phyloP scores from a whole-genome alignment of 2,113 vertebrate species.

The Neotoma lepida region DNA sequence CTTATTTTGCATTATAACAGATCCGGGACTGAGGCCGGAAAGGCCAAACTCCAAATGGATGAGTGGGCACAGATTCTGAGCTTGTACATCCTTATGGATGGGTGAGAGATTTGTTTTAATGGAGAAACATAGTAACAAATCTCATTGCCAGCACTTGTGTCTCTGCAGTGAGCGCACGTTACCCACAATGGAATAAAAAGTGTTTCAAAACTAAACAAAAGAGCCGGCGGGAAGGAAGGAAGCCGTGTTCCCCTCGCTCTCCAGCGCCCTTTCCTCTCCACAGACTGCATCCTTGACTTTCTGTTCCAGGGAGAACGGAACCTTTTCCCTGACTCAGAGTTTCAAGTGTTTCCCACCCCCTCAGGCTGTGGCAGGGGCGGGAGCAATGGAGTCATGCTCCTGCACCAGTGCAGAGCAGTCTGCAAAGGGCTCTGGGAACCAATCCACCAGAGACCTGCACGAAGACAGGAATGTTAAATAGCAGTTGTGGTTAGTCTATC shows the following conservation, averaged over 20 bases:
- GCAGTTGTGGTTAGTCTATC: neutral
- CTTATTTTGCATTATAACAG: neutral
- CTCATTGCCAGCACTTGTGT: neutral
- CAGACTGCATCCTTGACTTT: conserved; percentile 41
- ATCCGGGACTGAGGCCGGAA: neutral
- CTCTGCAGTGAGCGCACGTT: conserved; percentile 3
- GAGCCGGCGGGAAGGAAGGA: conserved; percentile 16
- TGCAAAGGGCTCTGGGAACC: neutral
- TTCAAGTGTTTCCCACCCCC: conserved; percentile 48
- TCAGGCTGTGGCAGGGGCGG: neutral
- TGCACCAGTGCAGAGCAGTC: neutral
- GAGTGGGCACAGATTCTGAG: neutral
- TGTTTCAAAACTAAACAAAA: conserved; percentile 42
- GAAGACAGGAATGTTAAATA: neutral
- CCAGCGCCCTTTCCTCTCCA: conserved; percentile 30
- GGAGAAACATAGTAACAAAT: neutral
- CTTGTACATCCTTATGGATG: neutral
- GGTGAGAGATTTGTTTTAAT: neutral
- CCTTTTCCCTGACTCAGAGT: conserved; percentile 69
- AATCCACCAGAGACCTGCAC: neutral
- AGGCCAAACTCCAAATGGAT: neutral
- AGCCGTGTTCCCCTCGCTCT: neutral
- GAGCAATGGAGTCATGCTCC: neutral
- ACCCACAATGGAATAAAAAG: neutral
- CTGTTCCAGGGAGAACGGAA: conserved; percentile 69